Evolutionary conservation across 2,888 invertebrate genomes (phyloP).

Genomic region (Dusona sp.): DNA sequence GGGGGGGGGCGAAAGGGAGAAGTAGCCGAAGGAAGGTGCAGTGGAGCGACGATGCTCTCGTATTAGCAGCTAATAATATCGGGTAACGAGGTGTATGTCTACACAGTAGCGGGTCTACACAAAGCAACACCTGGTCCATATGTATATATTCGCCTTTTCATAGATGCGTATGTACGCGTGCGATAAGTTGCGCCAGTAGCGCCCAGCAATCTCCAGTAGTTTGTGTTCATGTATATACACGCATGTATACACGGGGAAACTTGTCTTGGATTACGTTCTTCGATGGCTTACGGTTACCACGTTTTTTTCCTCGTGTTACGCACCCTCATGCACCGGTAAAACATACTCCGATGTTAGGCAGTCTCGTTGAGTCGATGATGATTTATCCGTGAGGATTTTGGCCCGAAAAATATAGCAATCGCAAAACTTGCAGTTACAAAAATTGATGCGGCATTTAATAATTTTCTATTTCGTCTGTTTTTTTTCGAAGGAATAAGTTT

Average conservation of each 20-base stretch:
- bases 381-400: background rate
- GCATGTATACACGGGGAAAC: conserved; percentile 37
- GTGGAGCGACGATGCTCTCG: conserved; percentile 61
- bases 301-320: conserved; percentile 34
- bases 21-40: conserved; percentile 32
- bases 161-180: conserved; percentile 30
- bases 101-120: conserved; percentile 71
- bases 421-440: background rate
- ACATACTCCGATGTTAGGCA: background rate
- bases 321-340: conserved; percentile 5
- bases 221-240: conserved; percentile 53
- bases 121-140: conserved; percentile 6
- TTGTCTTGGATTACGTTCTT: conserved; percentile 64
- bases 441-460: too few relatives aligned
- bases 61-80: conserved; percentile 79
- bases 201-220: conserved; percentile 30
- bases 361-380: conserved; percentile 6
- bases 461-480: background rate
- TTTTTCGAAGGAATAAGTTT: background rate
- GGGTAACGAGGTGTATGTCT: conserved; percentile 73
- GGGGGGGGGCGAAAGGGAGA: background rate
- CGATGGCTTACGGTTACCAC: conserved; percentile 59
- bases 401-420: background rate
- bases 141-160: conserved; percentile 34
- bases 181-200: conserved; percentile 46